Conservation (phyloP, 1,140 invertebrate genomes). For the Halictus rubicundus region DNA sequence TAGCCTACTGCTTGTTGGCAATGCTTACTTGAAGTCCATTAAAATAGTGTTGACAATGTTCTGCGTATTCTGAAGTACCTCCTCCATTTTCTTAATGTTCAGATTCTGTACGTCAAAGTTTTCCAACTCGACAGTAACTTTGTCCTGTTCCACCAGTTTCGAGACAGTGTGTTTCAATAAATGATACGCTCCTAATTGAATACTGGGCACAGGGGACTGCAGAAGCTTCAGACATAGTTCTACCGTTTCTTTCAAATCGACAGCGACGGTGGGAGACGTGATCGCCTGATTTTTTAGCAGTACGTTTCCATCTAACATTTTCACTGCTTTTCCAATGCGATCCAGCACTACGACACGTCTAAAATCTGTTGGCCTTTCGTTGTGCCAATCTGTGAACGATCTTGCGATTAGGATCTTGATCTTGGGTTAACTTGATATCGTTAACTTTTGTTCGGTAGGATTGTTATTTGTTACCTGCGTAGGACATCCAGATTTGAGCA, state of each 20-base stretch:
- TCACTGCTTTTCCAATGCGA: conserved; percentile 71
- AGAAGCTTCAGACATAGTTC: conserved; percentile 73
- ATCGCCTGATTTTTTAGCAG: conserved; percentile 60
- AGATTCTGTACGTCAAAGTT: conserved; percentile 75
- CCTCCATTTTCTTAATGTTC: conserved; percentile 79
- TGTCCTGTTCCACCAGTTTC: conserved; percentile 78
- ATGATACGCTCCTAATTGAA: conserved; percentile 80
- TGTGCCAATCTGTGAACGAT: conserved; percentile 59
- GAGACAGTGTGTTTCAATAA: conserved; percentile 73
- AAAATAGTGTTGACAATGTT: conserved; percentile 81
- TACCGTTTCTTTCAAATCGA: conserved; percentile 63
- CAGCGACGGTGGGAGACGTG: neutral
- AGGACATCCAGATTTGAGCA: conserved; percentile 79
- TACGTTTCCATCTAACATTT: conserved; percentile 64
- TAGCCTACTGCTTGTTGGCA: neutral
- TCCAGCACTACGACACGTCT: conserved; percentile 65
- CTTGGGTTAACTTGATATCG: neutral
- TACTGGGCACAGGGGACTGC: conserved; percentile 69
- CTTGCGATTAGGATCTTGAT: conserved; percentile 1
- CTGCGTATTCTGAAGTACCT: conserved; percentile 78
- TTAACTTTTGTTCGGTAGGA: neutral
- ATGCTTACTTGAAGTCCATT: conserved; percentile 81
- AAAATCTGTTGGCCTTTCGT: conserved; percentile 59
- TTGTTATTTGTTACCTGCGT: conserved; percentile 61
- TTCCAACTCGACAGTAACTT: conserved; percentile 69